These are phyloP conservation scores for Acinonyx jubatus DNA, from an alignment of 2,113 vertebrate species.

Conservation along the genomic window DNA sequence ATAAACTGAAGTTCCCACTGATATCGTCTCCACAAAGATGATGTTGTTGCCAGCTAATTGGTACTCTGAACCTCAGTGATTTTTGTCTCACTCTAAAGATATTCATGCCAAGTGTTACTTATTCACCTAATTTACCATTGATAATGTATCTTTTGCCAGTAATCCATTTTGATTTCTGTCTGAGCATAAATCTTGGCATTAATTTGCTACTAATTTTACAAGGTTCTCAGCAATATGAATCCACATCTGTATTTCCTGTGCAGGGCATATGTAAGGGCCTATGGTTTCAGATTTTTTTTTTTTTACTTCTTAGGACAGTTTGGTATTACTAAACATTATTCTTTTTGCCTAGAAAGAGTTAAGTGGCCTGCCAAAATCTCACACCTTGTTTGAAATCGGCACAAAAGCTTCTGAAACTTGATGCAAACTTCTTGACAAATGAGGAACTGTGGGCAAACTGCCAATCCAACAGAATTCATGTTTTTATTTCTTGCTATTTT, in stretches of 20 bases:
- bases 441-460: slow-evolving; percentile 25
- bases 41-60: neutral
- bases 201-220: neutral
- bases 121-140: neutral
- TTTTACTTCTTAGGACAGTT: neutral
- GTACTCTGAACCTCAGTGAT: neutral
- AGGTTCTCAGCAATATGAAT: neutral
- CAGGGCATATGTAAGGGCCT: neutral
- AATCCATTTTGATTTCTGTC: neutral
- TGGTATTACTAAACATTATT: neutral
- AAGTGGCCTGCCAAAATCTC: neutral
- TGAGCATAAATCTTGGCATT: neutral
- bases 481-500: slow-evolving; percentile 55
- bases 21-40: neutral
- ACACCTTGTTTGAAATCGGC: neutral
- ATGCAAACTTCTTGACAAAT: slow-evolving; percentile 59
- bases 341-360: neutral
- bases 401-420: neutral
- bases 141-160: neutral
- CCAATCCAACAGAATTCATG: slow-evolving; percentile 26
- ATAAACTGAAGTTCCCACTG: neutral
- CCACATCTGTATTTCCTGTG: neutral
- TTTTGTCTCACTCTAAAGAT: neutral
- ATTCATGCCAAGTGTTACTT: neutral
- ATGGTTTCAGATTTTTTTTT: neutral